Evolutionary conservation across 2,113 vertebrate genomes (phyloP).

Genomic region (Mesocricetus auratus): DNA sequence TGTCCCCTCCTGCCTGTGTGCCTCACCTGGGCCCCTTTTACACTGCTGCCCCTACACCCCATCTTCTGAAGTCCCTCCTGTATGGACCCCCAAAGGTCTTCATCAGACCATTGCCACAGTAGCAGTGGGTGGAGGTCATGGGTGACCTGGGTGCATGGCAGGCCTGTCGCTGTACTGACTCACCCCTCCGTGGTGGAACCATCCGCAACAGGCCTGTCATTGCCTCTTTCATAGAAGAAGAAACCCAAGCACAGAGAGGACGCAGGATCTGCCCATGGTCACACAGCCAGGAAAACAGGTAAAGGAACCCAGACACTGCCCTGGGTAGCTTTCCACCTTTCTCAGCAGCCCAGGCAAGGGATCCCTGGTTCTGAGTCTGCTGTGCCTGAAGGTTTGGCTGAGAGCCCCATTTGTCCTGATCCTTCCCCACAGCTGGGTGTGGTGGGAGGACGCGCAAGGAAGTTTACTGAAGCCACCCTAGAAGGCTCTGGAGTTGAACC

Average conservation of each 20-base stretch:
- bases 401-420: neutral
- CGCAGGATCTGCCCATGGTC: neutral
- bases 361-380: too few relatives aligned
- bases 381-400: neutral
- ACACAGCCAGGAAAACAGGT: neutral
- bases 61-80: neutral
- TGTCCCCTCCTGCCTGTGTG: neutral
- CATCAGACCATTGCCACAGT: neutral
- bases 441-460: neutral
- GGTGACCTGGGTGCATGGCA: neutral
- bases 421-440: neutral
- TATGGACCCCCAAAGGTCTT: neutral
- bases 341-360: neutral
- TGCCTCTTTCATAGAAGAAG: neutral
- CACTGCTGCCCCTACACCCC: too few relatives aligned
- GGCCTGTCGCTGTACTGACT: neutral
- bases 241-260: neutral
- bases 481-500: neutral
- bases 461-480: neutral
- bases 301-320: accelerated
- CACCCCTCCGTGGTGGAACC: neutral
- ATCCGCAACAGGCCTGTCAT: neutral
- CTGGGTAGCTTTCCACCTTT: accelerated
- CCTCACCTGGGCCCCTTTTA: neutral
- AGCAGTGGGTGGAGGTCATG: neutral